Evolutionary conservation across 2,113 vertebrate genomes (phyloP).

Genomic region (Bos indicus): DNA sequence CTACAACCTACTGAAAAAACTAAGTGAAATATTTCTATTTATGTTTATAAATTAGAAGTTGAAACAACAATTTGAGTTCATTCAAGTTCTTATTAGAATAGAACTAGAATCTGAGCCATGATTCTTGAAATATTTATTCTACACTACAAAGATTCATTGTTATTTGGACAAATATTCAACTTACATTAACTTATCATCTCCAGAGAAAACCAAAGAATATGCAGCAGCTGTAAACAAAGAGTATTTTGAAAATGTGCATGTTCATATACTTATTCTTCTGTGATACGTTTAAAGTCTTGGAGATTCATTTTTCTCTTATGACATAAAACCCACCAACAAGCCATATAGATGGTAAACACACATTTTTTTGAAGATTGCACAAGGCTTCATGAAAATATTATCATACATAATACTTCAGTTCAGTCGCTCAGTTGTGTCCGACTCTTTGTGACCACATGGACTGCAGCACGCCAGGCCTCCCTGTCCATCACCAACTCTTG

Average conservation of each 20-base stretch:
- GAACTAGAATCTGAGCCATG: background rate
- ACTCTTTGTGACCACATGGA: rapidly evolving
- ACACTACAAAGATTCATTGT: background rate
- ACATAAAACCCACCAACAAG: conserved; percentile 16
- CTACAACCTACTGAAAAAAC: background rate
- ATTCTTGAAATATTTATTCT: background rate
- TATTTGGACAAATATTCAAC: background rate
- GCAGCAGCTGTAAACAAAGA: background rate
- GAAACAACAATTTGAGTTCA: background rate
- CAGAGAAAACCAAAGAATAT: background rate
- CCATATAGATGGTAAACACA: background rate
- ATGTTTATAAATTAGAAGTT: conserved; percentile 12
- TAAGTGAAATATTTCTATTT: background rate
- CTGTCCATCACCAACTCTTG: background rate
- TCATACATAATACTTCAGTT: background rate
- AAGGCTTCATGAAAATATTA: conserved; percentile 17
- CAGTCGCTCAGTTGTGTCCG: background rate
- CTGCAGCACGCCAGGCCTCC: background rate
- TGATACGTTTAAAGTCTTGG: background rate
- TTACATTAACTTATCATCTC: background rate
- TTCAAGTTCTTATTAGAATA: background rate
- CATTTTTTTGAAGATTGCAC: background rate
- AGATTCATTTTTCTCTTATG: conserved; percentile 18
- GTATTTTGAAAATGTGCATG: background rate
- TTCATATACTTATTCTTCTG: background rate